These are phyloP conservation scores for Struthio camelus DNA, from an alignment of 2,113 vertebrate genomes.

Conservation along the genomic window DNA sequence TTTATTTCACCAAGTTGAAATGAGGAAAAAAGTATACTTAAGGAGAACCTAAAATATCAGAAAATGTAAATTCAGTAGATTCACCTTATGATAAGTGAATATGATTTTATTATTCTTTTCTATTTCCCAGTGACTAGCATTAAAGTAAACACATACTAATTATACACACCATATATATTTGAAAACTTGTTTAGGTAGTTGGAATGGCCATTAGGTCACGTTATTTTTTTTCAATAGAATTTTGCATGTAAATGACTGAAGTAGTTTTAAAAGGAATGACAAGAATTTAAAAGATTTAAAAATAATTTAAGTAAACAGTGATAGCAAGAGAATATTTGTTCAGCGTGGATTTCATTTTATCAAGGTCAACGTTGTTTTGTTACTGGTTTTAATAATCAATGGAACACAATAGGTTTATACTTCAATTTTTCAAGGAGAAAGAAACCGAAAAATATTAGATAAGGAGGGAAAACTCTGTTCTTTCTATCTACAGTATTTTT, in stretches of 20 bases:
- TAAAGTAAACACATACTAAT: neutral
- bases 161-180: neutral
- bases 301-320: neutral
- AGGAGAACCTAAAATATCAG: neutral
- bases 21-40: neutral
- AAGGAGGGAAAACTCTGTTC: neutral
- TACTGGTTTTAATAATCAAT: neutral
- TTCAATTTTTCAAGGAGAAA: conserved; percentile 32
- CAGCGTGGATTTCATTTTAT: neutral
- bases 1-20: neutral
- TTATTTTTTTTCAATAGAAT: neutral
- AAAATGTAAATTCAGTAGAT: neutral
- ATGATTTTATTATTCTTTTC: neutral
- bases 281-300: neutral
- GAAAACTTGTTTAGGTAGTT: neutral
- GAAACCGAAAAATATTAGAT: conserved; percentile 21
- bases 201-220: neutral
- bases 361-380: conserved; percentile 5
- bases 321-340: neutral
- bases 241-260: neutral
- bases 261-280: neutral
- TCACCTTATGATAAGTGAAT: neutral
- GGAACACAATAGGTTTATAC: neutral
- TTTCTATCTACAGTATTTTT: conserved; percentile 29
- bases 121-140: neutral